These are phyloP conservation scores for Protomyctophum bolini DNA, from an alignment of 2,113 vertebrate species.

Conservation along the genomic window DNA sequence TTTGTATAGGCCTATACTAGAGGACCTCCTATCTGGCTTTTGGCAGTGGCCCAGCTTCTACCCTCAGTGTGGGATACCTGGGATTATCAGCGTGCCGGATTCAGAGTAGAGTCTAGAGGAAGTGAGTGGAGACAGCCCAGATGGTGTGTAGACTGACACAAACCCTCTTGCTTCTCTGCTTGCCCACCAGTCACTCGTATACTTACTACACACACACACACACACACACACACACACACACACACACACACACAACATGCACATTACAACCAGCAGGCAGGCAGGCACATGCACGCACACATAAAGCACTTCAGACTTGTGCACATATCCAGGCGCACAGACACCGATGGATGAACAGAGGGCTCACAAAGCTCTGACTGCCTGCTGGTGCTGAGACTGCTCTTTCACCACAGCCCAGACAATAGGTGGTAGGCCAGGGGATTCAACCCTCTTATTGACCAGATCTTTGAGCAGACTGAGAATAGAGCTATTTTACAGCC, in stretches of 20 bases:
- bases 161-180: slow-evolving; percentile 54
- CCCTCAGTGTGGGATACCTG: slow-evolving; percentile 41
- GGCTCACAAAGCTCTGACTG: slow-evolving; percentile 58
- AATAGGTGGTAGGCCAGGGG: slow-evolving; percentile 35
- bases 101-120: slow-evolving; percentile 58
- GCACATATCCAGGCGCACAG: not conserved
- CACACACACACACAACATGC: slow-evolving; percentile 21
- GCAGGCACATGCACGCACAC: not conserved
- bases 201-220: slow-evolving; percentile 13
- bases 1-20: not conserved
- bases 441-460: slow-evolving; percentile 28
- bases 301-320: not conserved
- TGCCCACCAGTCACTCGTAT: slow-evolving; percentile 32
- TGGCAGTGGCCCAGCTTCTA: not conserved
- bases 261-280: slow-evolving; percentile 1
- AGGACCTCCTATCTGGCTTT: not conserved
- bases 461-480: slow-evolving; percentile 27
- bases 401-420: slow-evolving; percentile 52
- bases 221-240: not conserved
- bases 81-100: slow-evolving; percentile 28
- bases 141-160: slow-evolving; percentile 63
- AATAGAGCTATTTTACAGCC: not conserved
- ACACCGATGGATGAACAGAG: slow-evolving; percentile 37
- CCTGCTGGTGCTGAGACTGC: slow-evolving; percentile 58
- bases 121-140: slow-evolving; percentile 70